Percentiles rank a stretch among this genome's conserved stretches.
Evolutionary conservation across 2,113 vertebrate species (phyloP).

Genomic region (Orycteropus afer): DNA sequence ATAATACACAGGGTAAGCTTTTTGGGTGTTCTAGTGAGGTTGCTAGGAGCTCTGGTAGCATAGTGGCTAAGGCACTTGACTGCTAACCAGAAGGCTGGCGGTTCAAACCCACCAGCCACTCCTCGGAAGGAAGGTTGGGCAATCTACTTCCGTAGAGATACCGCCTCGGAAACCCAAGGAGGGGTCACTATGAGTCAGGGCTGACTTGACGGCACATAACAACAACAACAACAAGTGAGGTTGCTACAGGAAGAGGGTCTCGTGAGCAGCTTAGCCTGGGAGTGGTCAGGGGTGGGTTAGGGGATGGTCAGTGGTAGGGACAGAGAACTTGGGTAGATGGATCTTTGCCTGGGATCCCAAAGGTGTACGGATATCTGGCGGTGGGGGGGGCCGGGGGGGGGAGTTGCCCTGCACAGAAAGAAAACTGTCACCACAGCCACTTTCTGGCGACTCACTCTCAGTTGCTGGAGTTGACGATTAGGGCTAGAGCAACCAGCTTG

Average conservation of each 20-base stretch:
- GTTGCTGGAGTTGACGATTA: not conserved
- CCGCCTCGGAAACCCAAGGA: too few species aligned
- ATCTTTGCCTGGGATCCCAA: not conserved
- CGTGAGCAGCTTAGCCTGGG: not conserved
- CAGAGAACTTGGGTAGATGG: not conserved
- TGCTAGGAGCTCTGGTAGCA: too few species aligned
- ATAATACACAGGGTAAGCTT: not conserved
- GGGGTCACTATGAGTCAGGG: too few species aligned
- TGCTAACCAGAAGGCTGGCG: too few species aligned
- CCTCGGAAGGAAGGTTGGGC: too few species aligned
- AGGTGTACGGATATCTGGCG: not conserved
- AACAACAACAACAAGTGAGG: too few species aligned
- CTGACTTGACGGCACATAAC: too few species aligned
- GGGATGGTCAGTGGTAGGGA: not conserved
- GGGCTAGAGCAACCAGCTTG: not conserved
- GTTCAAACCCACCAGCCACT: too few species aligned
- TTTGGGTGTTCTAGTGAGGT: not conserved
- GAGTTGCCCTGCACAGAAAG: not conserved
- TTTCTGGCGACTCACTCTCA: not conserved
- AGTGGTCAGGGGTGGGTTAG: not conserved
- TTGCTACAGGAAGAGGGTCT: not conserved
- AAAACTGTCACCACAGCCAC: not conserved
- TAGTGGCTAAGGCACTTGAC: too few species aligned
- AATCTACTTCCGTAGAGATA: too few species aligned
- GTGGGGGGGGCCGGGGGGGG: too few species aligned